Evolutionary conservation across 2,797 vertebrate species (phyloP).

Genomic region (Hippocampus kuda): DNA sequence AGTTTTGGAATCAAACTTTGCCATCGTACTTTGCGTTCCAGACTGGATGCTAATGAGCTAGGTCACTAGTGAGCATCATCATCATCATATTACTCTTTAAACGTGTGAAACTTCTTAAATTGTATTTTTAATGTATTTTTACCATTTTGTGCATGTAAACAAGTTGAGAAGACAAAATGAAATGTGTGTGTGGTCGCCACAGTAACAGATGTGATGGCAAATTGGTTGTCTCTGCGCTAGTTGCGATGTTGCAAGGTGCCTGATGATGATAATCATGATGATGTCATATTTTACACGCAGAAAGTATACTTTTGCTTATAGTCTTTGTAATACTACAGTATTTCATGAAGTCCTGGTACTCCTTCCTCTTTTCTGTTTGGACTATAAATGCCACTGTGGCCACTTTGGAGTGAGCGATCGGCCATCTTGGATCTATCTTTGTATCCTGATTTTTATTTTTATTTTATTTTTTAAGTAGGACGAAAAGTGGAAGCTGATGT

Average conservation of each 20-base stretch:
- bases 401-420: conserved; percentile 4
- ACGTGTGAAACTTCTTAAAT: background rate
- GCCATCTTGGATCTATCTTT: background rate
- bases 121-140: background rate
- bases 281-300: conserved; percentile 1
- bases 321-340: conserved; percentile 6
- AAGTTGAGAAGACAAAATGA: background rate
- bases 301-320: background rate
- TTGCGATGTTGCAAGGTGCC: background rate
- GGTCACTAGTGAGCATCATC: too few relatives aligned
- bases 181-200: background rate
- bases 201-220: background rate
- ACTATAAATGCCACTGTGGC: conserved; percentile 22
- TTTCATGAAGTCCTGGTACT: conserved; percentile 26
- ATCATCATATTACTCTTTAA: background rate
- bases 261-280: background rate
- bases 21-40: background rate
- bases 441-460: conserved; percentile 30
- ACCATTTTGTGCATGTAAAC: background rate
- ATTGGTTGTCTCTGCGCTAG: background rate
- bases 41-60: background rate
- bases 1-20: background rate
- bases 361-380: conserved; percentile 21
- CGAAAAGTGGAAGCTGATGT: conserved; percentile 45
- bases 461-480: conserved; percentile 4